Evolutionary conservation across 1,140 invertebrate genomes (phyloP), one percentile per base, ranked within the genome.

Genomic region (Drosophila pseudoananassae): DNA sequence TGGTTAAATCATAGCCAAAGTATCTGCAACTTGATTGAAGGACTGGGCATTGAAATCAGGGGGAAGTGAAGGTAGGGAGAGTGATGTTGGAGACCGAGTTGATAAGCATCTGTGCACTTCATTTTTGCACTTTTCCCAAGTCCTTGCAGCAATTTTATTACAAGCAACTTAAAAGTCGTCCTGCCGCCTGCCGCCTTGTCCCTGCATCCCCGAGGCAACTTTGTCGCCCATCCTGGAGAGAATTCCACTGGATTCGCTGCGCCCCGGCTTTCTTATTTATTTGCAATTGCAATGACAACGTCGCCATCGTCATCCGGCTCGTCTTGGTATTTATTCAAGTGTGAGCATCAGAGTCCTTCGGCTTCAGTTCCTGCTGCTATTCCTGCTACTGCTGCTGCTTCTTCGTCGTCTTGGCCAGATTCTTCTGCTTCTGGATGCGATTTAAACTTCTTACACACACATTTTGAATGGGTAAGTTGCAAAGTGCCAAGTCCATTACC

Each of bases 361-460:
- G 14, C 27, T 47, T 6, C 43, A 33, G 14, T 36, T 52, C 51
- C 68, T 45, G 25, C 68, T 49, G 20, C 31, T 71, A n/a, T 29
- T 15, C 46, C 72, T 55, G 23, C 36, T 65, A n/a, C 8, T 27
- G 6, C 33, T n/a, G 33, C 20, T 20, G 20, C 20, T 20, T 20
- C 20, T 20, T 20, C 20, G 20, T 20, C 20, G 20, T 20, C 20
- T 14, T 40, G 12, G 40, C 46, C 55, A 29, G 52, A 53, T 15
- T 45, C 65, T 43, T 47, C 53, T 54, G 68, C 56, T 33, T 40
- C 57, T 54, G 73, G 85, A 82, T 87, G 82, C 75, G 82, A 88
- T 88, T 87, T 87, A 87, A 88, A 87, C 83, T 87, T 88, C 82
- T 88, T 88, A 88, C 83, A 88, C 78, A 88, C 82, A 87, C 82